A percentile compares a stretch with the other conserved stretches of the same genome.
Conservation (phyloP, 2,797 vertebrate genomes). For the Rhabdomys pumilio region DNA sequence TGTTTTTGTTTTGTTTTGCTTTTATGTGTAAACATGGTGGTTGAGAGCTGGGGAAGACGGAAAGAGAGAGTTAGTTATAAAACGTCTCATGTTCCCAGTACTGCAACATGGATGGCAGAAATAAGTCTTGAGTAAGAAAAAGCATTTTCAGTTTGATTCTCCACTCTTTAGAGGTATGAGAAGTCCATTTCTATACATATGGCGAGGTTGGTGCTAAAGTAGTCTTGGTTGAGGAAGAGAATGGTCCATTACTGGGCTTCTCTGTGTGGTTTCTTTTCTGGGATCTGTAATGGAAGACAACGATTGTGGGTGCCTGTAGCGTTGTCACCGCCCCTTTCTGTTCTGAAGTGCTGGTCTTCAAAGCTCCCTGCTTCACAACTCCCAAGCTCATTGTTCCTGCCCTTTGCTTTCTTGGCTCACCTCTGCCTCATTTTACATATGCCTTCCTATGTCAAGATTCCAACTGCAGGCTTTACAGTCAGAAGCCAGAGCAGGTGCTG, state of each 20-base stretch:
- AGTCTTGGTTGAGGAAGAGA: slow-evolving; percentile 40
- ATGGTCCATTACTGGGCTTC: neutral
- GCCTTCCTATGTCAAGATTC: neutral
- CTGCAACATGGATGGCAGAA: neutral
- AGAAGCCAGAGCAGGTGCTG: neutral
- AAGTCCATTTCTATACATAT: neutral
- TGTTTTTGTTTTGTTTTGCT: neutral
- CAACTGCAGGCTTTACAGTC: neutral
- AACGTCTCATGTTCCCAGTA: neutral
- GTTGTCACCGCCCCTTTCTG: neutral
- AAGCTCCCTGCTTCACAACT: neutral
- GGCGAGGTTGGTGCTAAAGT: neutral
- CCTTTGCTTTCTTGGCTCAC: neutral
- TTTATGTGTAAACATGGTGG: neutral
- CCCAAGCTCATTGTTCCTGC: neutral
- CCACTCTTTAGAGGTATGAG: neutral
- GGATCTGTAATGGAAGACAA: slow-evolving; percentile 17
- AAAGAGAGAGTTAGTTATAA: neutral
- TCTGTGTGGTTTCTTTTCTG: slow-evolving; percentile 8
- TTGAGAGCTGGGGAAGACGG: neutral
- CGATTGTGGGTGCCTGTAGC: neutral
- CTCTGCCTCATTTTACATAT: slow-evolving; percentile 10
- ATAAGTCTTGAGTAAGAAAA: slow-evolving; percentile 33
- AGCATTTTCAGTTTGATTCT: neutral
- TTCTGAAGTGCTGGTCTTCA: neutral